Percentiles rank a stretch among this genome's conserved stretches.
Conservation (phyloP, 2,888 invertebrate species). For the Heliconius cydno region DNA sequence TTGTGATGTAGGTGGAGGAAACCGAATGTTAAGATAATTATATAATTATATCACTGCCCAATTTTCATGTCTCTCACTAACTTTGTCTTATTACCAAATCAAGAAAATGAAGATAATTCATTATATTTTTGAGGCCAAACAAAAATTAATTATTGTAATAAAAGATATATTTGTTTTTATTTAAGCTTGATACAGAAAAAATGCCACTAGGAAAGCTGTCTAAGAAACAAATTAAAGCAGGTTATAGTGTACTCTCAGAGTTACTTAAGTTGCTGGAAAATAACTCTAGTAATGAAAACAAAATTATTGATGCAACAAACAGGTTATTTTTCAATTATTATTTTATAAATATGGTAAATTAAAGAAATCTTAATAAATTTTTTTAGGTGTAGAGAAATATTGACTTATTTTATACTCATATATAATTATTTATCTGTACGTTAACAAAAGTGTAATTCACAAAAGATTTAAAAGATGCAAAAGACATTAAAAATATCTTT, state of each 20-base stretch:
- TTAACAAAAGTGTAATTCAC: too few relatives aligned
- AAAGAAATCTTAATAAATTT: too few relatives aligned
- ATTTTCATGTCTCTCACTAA: neutral
- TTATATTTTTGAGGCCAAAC: neutral
- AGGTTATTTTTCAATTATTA: constrained; percentile 57
- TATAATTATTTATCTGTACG: too few relatives aligned
- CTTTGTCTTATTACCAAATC: neutral
- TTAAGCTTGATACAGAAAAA: constrained; percentile 94
- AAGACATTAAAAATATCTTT: neutral
- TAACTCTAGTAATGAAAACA: constrained; percentile 69
- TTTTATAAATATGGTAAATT: neutral
- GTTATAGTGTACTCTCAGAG: constrained; percentile 91
- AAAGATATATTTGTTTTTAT: constrained; percentile 35
- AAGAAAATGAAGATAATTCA: neutral
- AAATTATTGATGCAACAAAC: constrained; percentile 94
- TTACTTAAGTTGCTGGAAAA: constrained; percentile 84
- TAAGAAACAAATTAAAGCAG: constrained; percentile 93
- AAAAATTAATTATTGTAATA: neutral
- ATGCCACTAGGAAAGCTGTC: constrained; percentile 99
- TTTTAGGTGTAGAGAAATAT: too few relatives aligned
- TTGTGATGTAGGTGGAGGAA: neutral
- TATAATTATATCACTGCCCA: neutral
- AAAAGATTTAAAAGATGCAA: too few relatives aligned
- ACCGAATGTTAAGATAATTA: neutral
- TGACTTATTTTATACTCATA: too few relatives aligned